Evolutionary conservation across 2,113 vertebrate genomes (phyloP).

Genomic region (Ctenomys sociabilis): DNA sequence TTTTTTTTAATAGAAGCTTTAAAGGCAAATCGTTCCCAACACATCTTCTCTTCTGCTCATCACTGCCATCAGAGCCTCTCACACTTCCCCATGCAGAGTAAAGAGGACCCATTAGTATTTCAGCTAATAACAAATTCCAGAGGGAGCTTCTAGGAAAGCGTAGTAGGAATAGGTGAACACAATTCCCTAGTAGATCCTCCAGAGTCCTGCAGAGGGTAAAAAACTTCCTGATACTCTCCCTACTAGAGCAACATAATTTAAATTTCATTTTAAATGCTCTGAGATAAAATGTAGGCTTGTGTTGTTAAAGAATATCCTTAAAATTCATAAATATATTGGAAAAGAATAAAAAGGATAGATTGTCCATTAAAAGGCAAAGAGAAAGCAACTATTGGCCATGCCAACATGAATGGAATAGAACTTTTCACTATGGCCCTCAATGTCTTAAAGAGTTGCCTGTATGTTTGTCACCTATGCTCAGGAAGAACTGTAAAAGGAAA

Average conservation of each 20-base stretch:
- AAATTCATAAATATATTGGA: not conserved
- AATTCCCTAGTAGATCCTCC: not conserved
- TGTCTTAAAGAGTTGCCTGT: not conserved
- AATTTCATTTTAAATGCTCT: constrained; percentile 31
- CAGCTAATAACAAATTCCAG: not conserved
- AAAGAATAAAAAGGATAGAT: constrained; percentile 6
- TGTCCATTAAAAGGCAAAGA: not conserved
- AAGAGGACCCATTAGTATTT: not conserved
- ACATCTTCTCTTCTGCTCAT: not conserved
- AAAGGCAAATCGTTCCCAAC: not conserved
- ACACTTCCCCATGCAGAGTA: not conserved
- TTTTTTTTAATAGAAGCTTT: not conserved
- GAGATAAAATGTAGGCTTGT: not conserved
- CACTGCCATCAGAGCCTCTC: not conserved
- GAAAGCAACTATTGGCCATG: not conserved
- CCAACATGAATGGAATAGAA: not conserved
- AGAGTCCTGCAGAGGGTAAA: not conserved
- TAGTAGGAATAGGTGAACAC: not conserved
- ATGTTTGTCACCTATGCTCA: not conserved
- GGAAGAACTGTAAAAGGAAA: not conserved
- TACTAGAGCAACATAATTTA: not conserved
- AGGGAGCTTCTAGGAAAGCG: not conserved
- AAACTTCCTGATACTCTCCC: not conserved
- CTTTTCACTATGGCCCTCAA: not conserved
- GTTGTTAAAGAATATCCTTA: constrained; percentile 1